phyloP scores from a whole-genome alignment of 2,797 vertebrate species.

The Acanthurus lineatus region DNA sequence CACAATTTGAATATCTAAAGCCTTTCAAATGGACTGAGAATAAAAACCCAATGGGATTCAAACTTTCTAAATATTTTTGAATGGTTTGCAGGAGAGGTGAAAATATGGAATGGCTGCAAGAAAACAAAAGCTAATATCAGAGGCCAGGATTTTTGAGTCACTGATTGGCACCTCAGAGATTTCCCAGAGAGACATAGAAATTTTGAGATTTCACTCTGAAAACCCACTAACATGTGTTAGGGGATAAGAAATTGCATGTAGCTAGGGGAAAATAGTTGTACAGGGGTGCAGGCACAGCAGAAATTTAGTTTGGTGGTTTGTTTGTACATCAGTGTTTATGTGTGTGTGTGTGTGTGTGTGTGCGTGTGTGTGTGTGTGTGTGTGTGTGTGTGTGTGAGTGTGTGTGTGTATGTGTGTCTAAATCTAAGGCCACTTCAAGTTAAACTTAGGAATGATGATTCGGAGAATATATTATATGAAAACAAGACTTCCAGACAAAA shows the following conservation, averaged over 20 bases:
- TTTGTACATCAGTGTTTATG: not conserved
- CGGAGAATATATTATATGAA: no score
- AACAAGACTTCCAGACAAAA: no score
- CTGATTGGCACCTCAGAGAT: slow-evolving; percentile 81
- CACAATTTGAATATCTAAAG: slow-evolving; percentile 34
- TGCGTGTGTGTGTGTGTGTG: no score
- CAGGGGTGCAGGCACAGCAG: slow-evolving; percentile 1
- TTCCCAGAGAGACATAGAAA: slow-evolving; percentile 58
- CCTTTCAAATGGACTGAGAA: slow-evolving; percentile 2
- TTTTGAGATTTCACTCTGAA: slow-evolving; percentile 47
- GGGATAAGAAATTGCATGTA: slow-evolving; percentile 46
- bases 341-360: no score
- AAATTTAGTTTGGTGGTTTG: slow-evolving; percentile 11
- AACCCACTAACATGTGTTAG: slow-evolving; percentile 67
- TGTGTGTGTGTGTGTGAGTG: no score
- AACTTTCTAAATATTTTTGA: slow-evolving; percentile 42
- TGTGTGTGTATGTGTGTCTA: no score
- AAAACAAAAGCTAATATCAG: slow-evolving; percentile 26
- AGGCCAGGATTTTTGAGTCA: slow-evolving; percentile 46
- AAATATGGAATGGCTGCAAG: slow-evolving; percentile 22
- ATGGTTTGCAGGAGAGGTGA: slow-evolving; percentile 33
- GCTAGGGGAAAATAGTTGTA: slow-evolving; percentile 2
- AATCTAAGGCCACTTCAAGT: no score
- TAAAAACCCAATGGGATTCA: slow-evolving; percentile 18
- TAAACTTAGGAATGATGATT: no score